Evolutionary conservation across 2,888 invertebrate species (phyloP).

Genomic region (Habroteleia sp.): DNA sequence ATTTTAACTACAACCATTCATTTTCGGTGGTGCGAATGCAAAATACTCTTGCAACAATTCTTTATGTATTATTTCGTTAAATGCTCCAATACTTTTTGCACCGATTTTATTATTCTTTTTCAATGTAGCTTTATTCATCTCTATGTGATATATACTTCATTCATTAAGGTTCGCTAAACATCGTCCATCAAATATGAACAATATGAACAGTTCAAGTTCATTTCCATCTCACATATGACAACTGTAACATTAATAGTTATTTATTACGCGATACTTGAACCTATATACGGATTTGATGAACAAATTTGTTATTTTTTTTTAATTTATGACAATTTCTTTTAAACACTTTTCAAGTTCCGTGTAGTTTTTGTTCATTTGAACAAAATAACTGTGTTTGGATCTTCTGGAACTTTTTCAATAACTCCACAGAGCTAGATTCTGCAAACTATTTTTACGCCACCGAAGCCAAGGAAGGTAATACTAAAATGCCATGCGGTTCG

Average conservation of each 20-base stretch:
- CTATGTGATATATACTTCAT: conserved; percentile 25
- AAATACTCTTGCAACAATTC: conserved; percentile 38
- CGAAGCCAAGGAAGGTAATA: conserved; percentile 35
- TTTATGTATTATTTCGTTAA: conserved; percentile 38
- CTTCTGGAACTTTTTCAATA: conserved; percentile 25
- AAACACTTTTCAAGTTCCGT: conserved; percentile 22
- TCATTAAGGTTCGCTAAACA: conserved; percentile 41
- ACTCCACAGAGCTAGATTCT: conserved; percentile 34
- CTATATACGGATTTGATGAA: too few relatives aligned
- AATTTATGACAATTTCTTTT: conserved; percentile 17
- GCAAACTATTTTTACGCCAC: conserved; percentile 29
- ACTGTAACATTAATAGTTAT: conserved; percentile 23
- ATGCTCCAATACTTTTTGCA: conserved; percentile 21
- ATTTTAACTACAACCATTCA: conserved; percentile 36
- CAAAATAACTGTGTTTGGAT: not conserved
- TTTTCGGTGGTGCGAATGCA: conserved; percentile 12
- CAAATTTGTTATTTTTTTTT: too few relatives aligned
- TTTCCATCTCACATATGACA: conserved; percentile 7
- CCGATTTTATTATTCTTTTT: conserved; percentile 4
- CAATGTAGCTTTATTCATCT: conserved; percentile 31
- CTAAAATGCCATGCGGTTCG: conserved; percentile 67
- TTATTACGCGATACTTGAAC: conserved; percentile 8
- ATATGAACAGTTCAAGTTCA: not conserved
- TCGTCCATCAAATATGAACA: conserved; percentile 50
- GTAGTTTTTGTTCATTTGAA: conserved; percentile 5